Base-by-base conservation (phyloP, 2,888 invertebrate genomes). In the Oithona nana region DNA sequence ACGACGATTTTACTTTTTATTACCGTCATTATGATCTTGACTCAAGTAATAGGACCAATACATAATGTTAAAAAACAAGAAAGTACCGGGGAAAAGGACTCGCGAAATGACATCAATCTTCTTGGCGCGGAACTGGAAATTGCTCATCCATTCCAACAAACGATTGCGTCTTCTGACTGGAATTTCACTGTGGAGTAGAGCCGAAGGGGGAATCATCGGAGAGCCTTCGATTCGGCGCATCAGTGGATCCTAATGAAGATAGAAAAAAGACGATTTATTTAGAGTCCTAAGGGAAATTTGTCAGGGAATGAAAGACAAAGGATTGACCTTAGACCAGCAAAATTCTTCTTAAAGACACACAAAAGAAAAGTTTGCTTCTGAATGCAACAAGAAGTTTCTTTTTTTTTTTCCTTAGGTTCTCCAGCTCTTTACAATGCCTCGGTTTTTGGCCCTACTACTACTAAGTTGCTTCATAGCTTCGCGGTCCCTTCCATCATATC, bases 41-140 rank as follows among this genome's bases (percentile, higher is more conserved):
- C 49, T 62, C 28, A 63, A 54, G 39, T 63, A 63, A 48, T 59
- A 57, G 28, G 57, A 31, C 63, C 63, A 63, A 51, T 63, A 63
- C 3, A 50, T 26, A 49, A 57, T 26, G 52, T 63, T 63, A 56
- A 62, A 62, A 20, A 62, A 29, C 20, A 52, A 26, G 26, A 62
- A 62, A 1, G 56, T 62, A 24, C 29, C 29, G 4, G 62, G 62
- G 48, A 62, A 62, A 16, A 62, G 56, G 31, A 62, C 30, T 24
- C 62, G 57, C 13, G 70, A 71, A 67, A 63, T 50, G 49, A 65
- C 64, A 29, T 31, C 61, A 20, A 55, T 62, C 51, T 55, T 62
- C 57, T 66, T 66, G 22, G 63, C 58, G 24, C 56, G 58, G 30
- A 59, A 63, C 30, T 63, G 63, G 49, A 63, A 50, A 13, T 26